Percentiles rank a stretch among this genome's conserved stretches.
Evolutionary conservation across 2,113 vertebrate species (phyloP).

Genomic region (Macrotus californicus): DNA sequence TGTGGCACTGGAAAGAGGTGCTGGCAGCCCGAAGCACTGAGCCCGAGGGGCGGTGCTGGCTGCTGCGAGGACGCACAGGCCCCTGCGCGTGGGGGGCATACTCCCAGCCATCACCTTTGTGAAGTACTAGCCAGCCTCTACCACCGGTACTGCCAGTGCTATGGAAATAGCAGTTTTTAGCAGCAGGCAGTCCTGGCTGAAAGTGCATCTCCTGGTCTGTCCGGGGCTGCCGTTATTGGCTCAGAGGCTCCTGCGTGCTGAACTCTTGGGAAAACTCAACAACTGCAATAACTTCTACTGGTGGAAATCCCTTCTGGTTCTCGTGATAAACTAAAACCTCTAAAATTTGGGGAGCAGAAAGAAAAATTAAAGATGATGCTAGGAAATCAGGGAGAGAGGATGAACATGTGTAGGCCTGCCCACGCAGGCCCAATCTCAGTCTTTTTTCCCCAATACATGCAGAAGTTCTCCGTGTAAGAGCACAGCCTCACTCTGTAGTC

Average conservation of each 20-base stretch:
- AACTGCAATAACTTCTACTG: not conserved
- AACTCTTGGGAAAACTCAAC: not conserved
- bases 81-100: too few species aligned
- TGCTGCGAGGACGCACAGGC: too few species aligned
- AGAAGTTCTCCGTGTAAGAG: not conserved
- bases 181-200: not conserved
- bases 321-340: not conserved
- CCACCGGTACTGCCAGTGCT: not conserved
- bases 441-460: not conserved
- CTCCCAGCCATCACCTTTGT: too few species aligned
- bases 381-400: not conserved
- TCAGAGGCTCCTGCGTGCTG: not conserved
- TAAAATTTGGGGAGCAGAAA: not conserved
- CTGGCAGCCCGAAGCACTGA: not conserved
- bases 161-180: not conserved
- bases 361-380: not conserved
- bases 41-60: not conserved
- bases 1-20: not conserved
- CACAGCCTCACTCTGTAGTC: not conserved
- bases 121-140: not conserved
- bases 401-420: not conserved
- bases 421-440: rapidly evolving
- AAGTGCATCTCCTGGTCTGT: not conserved
- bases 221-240: not conserved
- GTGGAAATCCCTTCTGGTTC: constrained; percentile 9